Evolutionary conservation across 2,113 vertebrate genomes (phyloP).

Genomic region (Microcebus lehilahytsara): DNA sequence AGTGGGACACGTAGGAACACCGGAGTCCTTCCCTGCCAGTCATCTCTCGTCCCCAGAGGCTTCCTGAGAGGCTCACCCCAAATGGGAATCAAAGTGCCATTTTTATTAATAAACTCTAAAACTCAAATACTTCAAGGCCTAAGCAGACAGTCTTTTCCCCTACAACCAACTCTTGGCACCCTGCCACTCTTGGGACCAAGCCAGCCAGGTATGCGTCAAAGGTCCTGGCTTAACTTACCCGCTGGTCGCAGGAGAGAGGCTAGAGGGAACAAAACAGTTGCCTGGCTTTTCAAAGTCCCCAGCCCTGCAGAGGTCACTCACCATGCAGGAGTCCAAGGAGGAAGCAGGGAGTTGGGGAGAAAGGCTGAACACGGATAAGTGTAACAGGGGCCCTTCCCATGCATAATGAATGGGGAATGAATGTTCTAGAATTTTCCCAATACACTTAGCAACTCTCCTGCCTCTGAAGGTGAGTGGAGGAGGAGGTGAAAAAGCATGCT

Average conservation of each 20-base stretch:
- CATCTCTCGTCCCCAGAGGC: not conserved
- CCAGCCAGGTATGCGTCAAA: not conserved
- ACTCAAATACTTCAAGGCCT: not conserved
- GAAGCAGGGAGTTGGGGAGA: not conserved
- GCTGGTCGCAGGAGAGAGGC: rapidly evolving
- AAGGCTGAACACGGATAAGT: not conserved
- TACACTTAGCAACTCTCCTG: not conserved
- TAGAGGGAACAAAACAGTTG: not conserved
- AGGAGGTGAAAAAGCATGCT: not conserved
- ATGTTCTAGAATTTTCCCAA: constrained; percentile 1
- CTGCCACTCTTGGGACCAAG: not conserved
- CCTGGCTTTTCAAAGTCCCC: rapidly evolving
- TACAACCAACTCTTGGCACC: not conserved
- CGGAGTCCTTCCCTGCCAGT: rapidly evolving
- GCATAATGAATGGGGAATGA: not conserved
- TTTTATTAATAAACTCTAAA: not conserved
- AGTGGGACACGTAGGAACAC: not conserved
- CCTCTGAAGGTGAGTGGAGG: not conserved
- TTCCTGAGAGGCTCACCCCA: not conserved
- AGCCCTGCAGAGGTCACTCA: not conserved
- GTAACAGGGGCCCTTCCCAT: not conserved
- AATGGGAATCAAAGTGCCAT: not conserved
- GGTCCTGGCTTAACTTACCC: not conserved
- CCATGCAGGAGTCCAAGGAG: not conserved
- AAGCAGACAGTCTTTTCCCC: not conserved